phyloP scores from a whole-genome alignment of 2,113 vertebrate genomes.

The Gyps fulvus region DNA sequence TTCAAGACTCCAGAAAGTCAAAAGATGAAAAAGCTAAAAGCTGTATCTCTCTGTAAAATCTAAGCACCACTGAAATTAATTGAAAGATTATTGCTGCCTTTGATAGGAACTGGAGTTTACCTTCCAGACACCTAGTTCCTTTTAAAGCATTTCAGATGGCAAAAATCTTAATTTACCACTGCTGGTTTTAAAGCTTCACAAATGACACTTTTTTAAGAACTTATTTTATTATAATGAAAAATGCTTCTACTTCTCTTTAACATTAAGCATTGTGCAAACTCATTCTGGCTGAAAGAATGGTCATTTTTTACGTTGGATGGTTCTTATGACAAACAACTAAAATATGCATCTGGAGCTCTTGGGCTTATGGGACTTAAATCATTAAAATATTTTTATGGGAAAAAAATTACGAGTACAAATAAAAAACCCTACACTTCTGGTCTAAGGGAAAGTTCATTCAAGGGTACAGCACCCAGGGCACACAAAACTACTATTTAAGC shows the following conservation, averaged over 20 bases:
- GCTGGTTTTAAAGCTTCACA: not conserved
- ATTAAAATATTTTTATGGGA: conserved; percentile 43
- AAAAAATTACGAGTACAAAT: not conserved
- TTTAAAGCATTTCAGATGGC: not conserved
- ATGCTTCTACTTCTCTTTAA: not conserved
- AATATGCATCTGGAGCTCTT: conserved; percentile 46
- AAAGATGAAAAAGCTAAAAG: not conserved
- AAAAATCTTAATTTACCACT: not conserved
- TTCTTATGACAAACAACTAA: conserved; percentile 50
- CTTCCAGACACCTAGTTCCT: not conserved
- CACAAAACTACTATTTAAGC: not conserved
- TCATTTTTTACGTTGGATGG: conserved; percentile 1
- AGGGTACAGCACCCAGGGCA: not conserved
- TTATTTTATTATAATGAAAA: not conserved
- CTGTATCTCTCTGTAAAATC: not conserved
- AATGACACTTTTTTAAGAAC: not conserved
- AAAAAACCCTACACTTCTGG: not conserved
- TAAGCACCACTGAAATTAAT: not conserved
- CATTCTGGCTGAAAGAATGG: not conserved
- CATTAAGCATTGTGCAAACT: conserved; percentile 11
- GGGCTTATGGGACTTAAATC: conserved; percentile 47
- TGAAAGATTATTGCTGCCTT: not conserved
- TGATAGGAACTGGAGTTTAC: not conserved
- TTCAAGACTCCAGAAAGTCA: not conserved
- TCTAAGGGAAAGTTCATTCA: conserved; percentile 17